Percentiles rank a stretch among this genome's conserved stretches.
These are phyloP conservation scores for Anthopleura sola DNA, from an alignment of 64 coral and sea anemone species.

Conservation along the genomic window DNA sequence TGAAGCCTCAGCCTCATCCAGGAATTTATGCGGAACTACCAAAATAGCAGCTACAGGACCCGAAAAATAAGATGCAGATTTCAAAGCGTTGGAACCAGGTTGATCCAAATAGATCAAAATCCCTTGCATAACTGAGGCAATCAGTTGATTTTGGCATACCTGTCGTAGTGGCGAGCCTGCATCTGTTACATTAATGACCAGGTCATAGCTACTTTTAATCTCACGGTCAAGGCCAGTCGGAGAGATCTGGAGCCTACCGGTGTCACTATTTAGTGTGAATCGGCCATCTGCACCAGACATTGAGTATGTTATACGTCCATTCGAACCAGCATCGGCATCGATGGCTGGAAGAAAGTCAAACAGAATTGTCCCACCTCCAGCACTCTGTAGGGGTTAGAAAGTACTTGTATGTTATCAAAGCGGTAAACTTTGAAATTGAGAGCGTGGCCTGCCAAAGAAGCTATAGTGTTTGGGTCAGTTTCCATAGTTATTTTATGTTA, in stretches of 20 bases:
- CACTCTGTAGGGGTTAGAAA: background rate
- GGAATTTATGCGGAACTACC: too few relatives aligned
- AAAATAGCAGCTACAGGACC: too few relatives aligned
- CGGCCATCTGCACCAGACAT: conserved; percentile 58
- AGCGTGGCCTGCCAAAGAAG: too few relatives aligned
- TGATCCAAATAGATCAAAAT: too few relatives aligned
- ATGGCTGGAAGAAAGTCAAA: conserved; percentile 35
- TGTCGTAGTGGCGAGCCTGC: conserved; percentile 36
- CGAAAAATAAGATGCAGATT: too few relatives aligned
- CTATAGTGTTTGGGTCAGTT: too few relatives aligned
- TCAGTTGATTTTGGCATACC: conserved; percentile 30
- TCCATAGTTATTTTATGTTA: too few relatives aligned
- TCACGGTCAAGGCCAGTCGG: conserved; percentile 79
- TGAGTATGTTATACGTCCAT: conserved; percentile 57
- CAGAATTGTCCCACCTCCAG: conserved; percentile 68
- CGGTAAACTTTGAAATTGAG: too few relatives aligned
- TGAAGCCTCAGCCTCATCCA: too few relatives aligned
- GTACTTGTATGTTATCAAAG: background rate
- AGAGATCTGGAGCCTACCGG: conserved; percentile 64
- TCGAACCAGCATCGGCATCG: conserved; percentile 50
- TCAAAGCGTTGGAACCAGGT: too few relatives aligned
- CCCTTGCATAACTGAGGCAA: too few relatives aligned
- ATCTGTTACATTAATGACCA: conserved; percentile 78
- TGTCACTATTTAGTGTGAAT: conserved; percentile 71
- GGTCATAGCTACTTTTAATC: conserved; percentile 54